phyloP scores from a whole-genome alignment of 2,888 invertebrate genomes.

The Phyllotreta striolata region DNA sequence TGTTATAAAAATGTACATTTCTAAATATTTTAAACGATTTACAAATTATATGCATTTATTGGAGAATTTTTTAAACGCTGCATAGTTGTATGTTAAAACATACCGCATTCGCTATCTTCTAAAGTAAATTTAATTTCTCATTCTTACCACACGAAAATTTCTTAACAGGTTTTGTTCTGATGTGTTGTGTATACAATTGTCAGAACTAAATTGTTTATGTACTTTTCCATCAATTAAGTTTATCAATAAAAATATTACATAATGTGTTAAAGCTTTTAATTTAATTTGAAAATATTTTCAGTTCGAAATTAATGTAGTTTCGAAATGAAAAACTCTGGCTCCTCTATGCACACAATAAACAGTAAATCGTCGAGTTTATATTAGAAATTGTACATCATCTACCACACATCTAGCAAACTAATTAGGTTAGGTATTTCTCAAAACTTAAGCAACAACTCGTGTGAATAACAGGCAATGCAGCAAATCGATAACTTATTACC shows the following conservation, averaged over 20 bases:
- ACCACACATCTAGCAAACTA: slow-evolving; percentile 50
- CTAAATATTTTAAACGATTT: neutral
- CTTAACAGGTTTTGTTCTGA: too few species aligned
- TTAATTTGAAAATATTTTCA: too few species aligned
- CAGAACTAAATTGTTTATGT: neutral
- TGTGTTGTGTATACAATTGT: too few species aligned
- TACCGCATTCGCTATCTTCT: too few species aligned
- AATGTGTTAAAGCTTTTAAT: too few species aligned
- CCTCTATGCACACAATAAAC: too few species aligned
- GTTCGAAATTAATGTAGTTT: too few species aligned
- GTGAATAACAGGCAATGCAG: slow-evolving; percentile 61
- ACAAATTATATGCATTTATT: neutral
- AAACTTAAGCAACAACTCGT: slow-evolving; percentile 61
- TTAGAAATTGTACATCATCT: slow-evolving; percentile 33
- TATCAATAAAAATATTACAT: slow-evolving; percentile 6
- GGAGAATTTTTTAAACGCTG: too few species aligned
- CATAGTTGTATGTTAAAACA: too few species aligned
- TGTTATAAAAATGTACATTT: slow-evolving; percentile 11
- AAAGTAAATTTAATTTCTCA: too few species aligned
- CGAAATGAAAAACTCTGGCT: too few species aligned
- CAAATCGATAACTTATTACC: slow-evolving; percentile 55
- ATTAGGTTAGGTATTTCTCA: slow-evolving; percentile 49
- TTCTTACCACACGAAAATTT: too few species aligned
- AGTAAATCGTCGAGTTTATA: neutral
- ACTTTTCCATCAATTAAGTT: neutral